Conservation (phyloP, 2,113 vertebrate species). For the Antennarius striatus region DNA sequence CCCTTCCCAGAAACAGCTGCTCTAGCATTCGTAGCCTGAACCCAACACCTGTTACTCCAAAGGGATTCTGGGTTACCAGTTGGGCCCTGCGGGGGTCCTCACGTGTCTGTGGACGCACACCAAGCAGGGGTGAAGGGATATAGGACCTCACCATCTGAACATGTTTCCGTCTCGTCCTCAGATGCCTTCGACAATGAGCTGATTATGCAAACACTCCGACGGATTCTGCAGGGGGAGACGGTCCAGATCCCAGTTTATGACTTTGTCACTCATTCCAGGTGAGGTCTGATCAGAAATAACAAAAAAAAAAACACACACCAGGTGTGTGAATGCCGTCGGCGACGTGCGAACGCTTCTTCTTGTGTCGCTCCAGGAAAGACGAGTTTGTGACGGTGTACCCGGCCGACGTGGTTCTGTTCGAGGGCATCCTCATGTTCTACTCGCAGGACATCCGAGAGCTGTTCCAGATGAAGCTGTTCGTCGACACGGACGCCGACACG, state of each 20-base stretch:
- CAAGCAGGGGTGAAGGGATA: not conserved
- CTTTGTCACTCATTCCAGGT: conserved; percentile 97
- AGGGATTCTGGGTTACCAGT: conserved; percentile 46
- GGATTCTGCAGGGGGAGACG: conserved; percentile 89
- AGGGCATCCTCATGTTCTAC: conserved; percentile 98
- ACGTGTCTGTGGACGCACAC: conserved; percentile 13
- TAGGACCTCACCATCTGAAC: not conserved
- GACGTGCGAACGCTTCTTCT: conserved; percentile 9
- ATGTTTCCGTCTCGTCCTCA: conserved; percentile 53
- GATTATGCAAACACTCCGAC: conserved; percentile 88
- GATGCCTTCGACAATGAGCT: conserved; percentile 98
- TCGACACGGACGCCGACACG: conserved; percentile 95
- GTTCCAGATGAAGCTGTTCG: conserved; percentile 98
- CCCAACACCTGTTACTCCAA: conserved; percentile 49
- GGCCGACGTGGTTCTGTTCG: conserved; percentile 94
- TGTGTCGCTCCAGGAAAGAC: conserved; percentile 85
- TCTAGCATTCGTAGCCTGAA: conserved; percentile 29
- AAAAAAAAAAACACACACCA: not conserved
- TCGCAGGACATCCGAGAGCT: conserved; percentile 94
- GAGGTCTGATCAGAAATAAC: conserved; percentile 33
- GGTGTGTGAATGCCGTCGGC: not conserved
- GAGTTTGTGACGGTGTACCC: conserved; percentile 94
- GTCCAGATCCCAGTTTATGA: conserved; percentile 97
- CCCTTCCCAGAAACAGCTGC: conserved; percentile 57
- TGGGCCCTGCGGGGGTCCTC: conserved; percentile 3